These are phyloP conservation scores for Cataglyphis hispanica DNA, from an alignment of 1,140 invertebrate species.

Conservation along the genomic window DNA sequence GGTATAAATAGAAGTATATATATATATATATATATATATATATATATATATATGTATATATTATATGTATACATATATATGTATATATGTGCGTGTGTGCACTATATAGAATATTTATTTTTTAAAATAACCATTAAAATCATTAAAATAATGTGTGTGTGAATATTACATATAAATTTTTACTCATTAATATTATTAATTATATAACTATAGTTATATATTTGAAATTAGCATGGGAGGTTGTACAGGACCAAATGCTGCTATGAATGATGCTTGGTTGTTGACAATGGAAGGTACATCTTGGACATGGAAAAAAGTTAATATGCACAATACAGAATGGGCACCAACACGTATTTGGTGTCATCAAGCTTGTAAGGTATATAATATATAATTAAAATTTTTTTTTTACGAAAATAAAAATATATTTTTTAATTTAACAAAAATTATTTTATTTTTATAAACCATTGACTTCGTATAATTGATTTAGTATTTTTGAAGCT, in stretches of 20 bases:
- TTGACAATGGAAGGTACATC: conserved; percentile 87
- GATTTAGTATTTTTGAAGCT: background rate
- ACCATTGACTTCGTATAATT: too few species aligned
- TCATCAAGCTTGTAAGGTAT: conserved; percentile 95
- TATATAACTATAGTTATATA: background rate
- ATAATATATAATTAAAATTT: conserved; percentile 62
- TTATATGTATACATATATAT: background rate
- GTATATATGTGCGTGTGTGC: background rate
- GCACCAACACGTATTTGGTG: conserved; percentile 96
- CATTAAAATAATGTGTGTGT: too few species aligned
- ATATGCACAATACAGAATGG: conserved; percentile 91
- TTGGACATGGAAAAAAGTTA: conserved; percentile 94
- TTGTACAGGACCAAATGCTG: conserved; percentile 90
- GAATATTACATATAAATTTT: background rate
- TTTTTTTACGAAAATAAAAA: background rate
- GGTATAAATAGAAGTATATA: conserved; percentile 8
- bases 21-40: conserved; percentile 21
- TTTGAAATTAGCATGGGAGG: conserved; percentile 86
- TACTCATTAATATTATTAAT: conserved; percentile 66
- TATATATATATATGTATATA: conserved; percentile 65
- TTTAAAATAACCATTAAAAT: too few species aligned
- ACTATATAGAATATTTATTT: background rate
- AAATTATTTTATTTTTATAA: too few species aligned
- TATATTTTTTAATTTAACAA: background rate
- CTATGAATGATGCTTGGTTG: conserved; percentile 91